Base-by-base conservation (phyloP, 2,797 vertebrate species). In the Sus cebifrons region DNA sequence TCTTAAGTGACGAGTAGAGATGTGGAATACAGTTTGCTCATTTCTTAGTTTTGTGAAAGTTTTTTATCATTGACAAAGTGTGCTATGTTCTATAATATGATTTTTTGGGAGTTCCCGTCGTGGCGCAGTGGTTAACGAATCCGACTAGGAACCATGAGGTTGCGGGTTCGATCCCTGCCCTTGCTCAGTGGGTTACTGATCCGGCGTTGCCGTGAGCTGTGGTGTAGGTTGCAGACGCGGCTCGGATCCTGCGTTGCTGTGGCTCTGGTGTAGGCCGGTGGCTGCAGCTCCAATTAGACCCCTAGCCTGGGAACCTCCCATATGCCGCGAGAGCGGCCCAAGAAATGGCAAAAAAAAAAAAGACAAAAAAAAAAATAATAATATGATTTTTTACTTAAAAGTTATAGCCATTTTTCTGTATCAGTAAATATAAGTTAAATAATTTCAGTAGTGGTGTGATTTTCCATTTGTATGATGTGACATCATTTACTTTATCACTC, bases 1-100 rank as follows among this genome's bases (percentile, higher is more conserved):
- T 92, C 17, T 67, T 77, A 62, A 87, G 58, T 32, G 70, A n/a
- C 15, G 87, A 62, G 5, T 20, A 85, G 74, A 88, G 52, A 85
- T 88, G 20, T 79, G 3, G 65, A 91, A 56, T 56, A 79, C 54
- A 70, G 77, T 93, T 95, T 87, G 60, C 9, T 65, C 23, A 58
- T 86, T 92, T 75, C 21, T 85, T 91, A 94, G 62, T 92, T 96
- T 85, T 82, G 29, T 62, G 60, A 86, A 81, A 62, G 32, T 6
- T 27, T 71, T 75, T 94, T 87, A 78, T 88, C 29, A 73, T 36
- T 84, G 44, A 60, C 62, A 56, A 54, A 90, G 62, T 95, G 60
- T 88, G 60, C 14, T 17, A n/a, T 91, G 20, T 93, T 73, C 9
- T 85, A 27, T 81, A 88, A 32, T 20, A 29, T 58, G 52, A 49